Evolutionary conservation across 2,797 vertebrate species (phyloP).

Genomic region (Alcedo quadribrachys): DNA sequence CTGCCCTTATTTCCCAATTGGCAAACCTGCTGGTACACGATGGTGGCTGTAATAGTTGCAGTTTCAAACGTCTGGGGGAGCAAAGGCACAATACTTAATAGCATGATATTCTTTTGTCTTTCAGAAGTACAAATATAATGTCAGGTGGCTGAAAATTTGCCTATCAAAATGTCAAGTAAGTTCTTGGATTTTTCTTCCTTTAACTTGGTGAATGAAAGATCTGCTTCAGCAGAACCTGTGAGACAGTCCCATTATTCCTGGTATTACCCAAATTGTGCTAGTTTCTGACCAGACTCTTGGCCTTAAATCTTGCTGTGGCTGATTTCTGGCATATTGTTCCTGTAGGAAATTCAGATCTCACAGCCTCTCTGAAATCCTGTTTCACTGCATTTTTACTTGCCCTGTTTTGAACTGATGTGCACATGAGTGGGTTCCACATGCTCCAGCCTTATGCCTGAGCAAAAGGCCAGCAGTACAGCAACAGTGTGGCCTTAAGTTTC

Average conservation of each 20-base stretch:
- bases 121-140: slow-evolving; percentile 81
- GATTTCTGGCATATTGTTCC: background rate
- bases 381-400: background rate
- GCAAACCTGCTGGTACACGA: background rate
- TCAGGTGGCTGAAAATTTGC: slow-evolving; percentile 81
- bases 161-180: slow-evolving; percentile 95
- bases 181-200: slow-evolving; percentile 18
- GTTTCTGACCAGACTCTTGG: background rate
- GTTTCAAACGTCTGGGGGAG: background rate
- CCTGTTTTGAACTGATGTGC: background rate
- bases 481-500: background rate
- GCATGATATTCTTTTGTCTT: slow-evolving; percentile 73
- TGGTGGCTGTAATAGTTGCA: background rate
- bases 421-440: background rate
- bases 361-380: background rate
- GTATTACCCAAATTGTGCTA: background rate
- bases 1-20: background rate
- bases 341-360: background rate
- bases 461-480: background rate
- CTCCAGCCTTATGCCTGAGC: background rate
- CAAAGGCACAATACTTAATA: slow-evolving; percentile 46
- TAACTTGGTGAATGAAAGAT: background rate
- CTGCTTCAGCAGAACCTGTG: background rate
- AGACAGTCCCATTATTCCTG: background rate
- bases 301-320: background rate